Evolutionary conservation across 2,113 vertebrate genomes (phyloP).

Genomic region (Phalacrocorax aristotelis): DNA sequence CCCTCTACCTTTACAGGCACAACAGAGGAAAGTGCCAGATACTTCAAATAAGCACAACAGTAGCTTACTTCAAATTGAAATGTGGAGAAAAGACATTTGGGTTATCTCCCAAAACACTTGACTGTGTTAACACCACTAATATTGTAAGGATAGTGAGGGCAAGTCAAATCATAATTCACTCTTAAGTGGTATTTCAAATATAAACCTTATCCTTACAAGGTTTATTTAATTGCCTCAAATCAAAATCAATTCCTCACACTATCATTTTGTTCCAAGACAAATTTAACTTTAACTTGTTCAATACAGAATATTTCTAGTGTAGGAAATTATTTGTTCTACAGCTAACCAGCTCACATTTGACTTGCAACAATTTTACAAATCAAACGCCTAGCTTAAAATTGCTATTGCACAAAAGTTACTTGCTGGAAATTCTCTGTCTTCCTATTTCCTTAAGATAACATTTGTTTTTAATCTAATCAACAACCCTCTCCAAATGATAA

Average conservation of each 20-base stretch:
- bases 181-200: not conserved
- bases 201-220: not conserved
- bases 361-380: not conserved
- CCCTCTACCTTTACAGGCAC: not conserved
- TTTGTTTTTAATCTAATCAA: not conserved
- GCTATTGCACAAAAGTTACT: not conserved
- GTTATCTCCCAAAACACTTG: not conserved
- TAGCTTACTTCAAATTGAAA: not conserved
- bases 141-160: not conserved
- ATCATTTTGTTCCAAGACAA: not conserved
- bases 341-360: not conserved
- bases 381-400: not conserved
- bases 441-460: not conserved
- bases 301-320: not conserved
- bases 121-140: not conserved
- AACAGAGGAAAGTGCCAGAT: not conserved
- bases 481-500: not conserved
- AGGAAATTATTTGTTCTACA: not conserved
- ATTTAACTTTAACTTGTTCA: not conserved
- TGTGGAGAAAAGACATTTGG: not conserved
- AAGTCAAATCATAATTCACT: not conserved
- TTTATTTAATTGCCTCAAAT: not conserved
- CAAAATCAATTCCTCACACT: not conserved
- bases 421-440: not conserved
- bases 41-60: not conserved